A percentile compares a stretch with the other conserved stretches of the same genome.
phyloP scores from a whole-genome alignment of 2,797 vertebrate species.

The Sebastiscus tertius region DNA sequence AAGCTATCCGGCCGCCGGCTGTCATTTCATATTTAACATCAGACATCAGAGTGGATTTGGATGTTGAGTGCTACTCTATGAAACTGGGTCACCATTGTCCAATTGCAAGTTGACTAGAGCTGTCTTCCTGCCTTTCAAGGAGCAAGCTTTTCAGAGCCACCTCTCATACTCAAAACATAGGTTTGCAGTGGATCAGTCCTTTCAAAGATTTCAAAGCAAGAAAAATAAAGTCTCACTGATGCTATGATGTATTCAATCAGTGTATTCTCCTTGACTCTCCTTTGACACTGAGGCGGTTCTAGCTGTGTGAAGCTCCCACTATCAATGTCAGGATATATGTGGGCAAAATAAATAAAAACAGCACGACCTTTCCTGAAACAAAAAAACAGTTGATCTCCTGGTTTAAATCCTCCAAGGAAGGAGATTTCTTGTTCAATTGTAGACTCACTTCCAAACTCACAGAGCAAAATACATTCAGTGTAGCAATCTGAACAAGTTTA shows the following conservation, averaged over 20 bases:
- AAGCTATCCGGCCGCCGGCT: neutral
- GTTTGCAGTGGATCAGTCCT: neutral
- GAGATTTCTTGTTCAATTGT: neutral
- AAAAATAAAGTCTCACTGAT: neutral
- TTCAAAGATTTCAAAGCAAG: neutral
- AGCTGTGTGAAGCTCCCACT: conserved; percentile 22
- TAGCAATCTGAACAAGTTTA: neutral
- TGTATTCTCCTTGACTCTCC: conserved; percentile 24
- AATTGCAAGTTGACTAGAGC: neutral
- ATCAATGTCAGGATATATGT: conserved; percentile 2
- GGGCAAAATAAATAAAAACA: conserved; percentile 30
- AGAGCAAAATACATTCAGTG: neutral
- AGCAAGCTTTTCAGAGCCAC: neutral
- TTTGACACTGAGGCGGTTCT: conserved; percentile 26
- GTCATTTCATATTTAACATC: neutral
- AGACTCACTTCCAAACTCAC: neutral
- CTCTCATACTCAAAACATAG: neutral
- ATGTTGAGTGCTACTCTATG: neutral
- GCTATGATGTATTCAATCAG: conserved; percentile 24
- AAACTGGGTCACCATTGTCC: conserved; percentile 9
- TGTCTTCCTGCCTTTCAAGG: neutral
- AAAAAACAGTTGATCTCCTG: neutral
- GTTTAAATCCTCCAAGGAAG: conserved; percentile 13
- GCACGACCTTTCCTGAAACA: conserved; percentile 34
- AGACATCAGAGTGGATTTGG: neutral